Percentiles rank a stretch among this genome's conserved stretches.
These are phyloP conservation scores for Puffinus mauretanicus DNA, from an alignment of 2,113 vertebrate species.

Conservation along the genomic window DNA sequence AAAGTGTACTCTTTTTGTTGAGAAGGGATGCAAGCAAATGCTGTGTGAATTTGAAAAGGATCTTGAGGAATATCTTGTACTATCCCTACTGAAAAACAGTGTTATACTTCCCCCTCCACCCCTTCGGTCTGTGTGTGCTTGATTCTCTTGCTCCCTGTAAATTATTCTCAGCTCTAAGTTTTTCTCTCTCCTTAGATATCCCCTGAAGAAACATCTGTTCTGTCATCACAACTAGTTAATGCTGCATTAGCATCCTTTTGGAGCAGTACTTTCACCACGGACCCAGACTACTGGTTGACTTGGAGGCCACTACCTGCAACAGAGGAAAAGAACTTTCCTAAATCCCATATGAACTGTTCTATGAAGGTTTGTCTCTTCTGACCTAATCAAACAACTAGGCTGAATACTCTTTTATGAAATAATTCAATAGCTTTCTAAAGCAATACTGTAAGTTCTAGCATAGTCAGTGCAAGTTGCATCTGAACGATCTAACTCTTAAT, in stretches of 20 bases:
- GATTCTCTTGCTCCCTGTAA: neutral
- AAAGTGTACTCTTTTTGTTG: neutral
- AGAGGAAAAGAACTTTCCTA: slow-evolving; percentile 46
- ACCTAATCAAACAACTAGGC: neutral
- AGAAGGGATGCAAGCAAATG: neutral
- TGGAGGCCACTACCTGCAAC: slow-evolving; percentile 75
- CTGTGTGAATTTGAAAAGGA: neutral
- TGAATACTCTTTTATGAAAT: neutral
- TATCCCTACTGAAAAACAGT: neutral
- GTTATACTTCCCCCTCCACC: neutral
- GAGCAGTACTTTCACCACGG: slow-evolving; percentile 83
- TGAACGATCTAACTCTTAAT: slow-evolving; percentile 49
- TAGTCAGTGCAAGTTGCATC: neutral
- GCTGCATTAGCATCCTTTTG: slow-evolving; percentile 83
- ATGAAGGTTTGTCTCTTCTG: slow-evolving; percentile 73
- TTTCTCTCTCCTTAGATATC: slow-evolving; percentile 67
- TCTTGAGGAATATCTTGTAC: neutral
- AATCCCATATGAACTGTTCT: slow-evolving; percentile 36
- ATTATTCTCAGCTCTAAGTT: neutral
- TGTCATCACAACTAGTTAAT: slow-evolving; percentile 85
- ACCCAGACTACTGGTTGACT: slow-evolving; percentile 88
- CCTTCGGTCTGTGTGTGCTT: neutral
- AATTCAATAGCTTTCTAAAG: neutral
- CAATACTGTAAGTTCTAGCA: neutral
- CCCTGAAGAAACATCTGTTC: slow-evolving; percentile 77